A percentile compares a stretch with the other conserved stretches of the same genome.
These are phyloP conservation scores for Platysteira castanea DNA, from an alignment of 2,113 vertebrate species.

Conservation along the genomic window DNA sequence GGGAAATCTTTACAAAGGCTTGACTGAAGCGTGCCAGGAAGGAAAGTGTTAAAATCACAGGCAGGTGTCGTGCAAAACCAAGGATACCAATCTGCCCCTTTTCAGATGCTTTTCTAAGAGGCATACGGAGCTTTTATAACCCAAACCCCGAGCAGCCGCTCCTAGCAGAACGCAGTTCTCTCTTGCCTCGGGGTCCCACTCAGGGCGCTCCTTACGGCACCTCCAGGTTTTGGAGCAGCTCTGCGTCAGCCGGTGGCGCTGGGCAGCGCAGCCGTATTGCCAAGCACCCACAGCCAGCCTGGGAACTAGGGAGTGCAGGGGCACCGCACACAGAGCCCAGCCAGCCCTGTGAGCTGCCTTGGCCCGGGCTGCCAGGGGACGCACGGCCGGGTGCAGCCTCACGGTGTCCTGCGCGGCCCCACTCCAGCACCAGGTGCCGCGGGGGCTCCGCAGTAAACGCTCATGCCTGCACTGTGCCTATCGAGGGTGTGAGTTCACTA, in stretches of 20 bases:
- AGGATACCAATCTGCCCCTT: neutral
- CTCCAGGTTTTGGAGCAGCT: neutral
- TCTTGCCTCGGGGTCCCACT: neutral
- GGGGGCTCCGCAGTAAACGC: fast-evolving
- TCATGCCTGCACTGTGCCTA: fast-evolving
- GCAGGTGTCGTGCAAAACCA: neutral
- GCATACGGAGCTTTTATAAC: neutral
- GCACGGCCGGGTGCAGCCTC: neutral
- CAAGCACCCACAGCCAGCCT: neutral
- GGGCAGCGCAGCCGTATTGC: neutral
- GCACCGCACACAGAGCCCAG: neutral
- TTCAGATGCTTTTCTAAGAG: neutral
- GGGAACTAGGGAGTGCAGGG: fast-evolving
- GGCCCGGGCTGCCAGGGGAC: neutral
- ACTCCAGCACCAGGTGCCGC: fast-evolving
- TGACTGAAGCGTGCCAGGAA: neutral
- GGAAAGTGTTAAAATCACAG: neutral
- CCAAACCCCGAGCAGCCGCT: neutral
- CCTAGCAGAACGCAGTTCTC: neutral
- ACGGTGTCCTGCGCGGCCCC: fast-evolving
- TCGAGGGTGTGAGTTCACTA: fast-evolving
- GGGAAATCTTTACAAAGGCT: neutral
- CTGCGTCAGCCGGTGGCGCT: neutral
- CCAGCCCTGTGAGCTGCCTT: neutral
- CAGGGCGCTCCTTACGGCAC: neutral